Evolutionary conservation across 92 coral and sea anemone species (phyloP).

Genomic region (Diadumene lineata): DNA sequence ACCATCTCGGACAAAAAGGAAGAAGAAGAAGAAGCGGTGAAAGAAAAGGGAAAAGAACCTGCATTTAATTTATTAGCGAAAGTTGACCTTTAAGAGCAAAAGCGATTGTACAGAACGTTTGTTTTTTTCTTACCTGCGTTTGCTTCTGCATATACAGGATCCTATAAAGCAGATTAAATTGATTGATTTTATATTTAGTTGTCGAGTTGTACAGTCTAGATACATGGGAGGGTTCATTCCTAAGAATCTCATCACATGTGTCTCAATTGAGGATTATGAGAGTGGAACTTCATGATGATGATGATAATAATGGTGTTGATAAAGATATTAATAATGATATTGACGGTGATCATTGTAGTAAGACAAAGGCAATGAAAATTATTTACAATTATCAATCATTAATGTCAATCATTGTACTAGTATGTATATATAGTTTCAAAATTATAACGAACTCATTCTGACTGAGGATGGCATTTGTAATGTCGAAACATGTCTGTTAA

Average conservation of each 20-base stretch:
- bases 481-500: too few species aligned
- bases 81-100: neutral
- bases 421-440: neutral
- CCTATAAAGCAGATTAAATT: neutral
- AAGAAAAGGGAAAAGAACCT: too few species aligned
- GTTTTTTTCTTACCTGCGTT: too few species aligned
- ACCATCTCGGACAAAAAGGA: too few species aligned
- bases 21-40: too few species aligned
- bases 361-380: neutral
- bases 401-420: neutral
- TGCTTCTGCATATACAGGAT: conserved; percentile 10
- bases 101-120: too few species aligned
- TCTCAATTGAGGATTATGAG: too few species aligned
- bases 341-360: neutral
- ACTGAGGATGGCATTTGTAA: too few species aligned
- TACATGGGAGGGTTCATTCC: neutral
- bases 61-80: neutral
- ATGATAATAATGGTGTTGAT: neutral
- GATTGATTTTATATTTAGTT: neutral
- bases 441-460: too few species aligned
- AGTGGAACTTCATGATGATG: neutral
- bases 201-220: neutral
- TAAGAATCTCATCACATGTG: too few species aligned
- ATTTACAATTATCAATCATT: neutral
- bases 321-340: neutral